Conservation (phyloP, 2,797 vertebrate species). For the Nannoperca obscura region DNA sequence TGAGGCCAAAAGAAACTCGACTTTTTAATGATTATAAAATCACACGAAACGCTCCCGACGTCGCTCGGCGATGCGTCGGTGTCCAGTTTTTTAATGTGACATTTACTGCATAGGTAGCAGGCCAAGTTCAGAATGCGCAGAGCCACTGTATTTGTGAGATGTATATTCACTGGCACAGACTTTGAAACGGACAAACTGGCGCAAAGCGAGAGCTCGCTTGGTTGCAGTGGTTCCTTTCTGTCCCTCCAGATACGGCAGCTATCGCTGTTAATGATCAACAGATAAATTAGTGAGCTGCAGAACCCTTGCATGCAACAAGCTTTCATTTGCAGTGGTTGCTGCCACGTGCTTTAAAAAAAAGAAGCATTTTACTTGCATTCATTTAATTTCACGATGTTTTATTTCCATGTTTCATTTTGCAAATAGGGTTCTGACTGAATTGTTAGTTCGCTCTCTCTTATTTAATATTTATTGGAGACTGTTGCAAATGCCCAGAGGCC, state of each 20-base stretch:
- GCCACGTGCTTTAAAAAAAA: too few species aligned
- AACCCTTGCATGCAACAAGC: background rate
- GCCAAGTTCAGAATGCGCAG: background rate
- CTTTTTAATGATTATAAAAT: background rate
- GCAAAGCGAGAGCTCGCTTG: background rate
- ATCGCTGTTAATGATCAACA: slow-evolving; percentile 42
- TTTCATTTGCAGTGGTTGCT: background rate
- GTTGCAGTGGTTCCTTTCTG: background rate
- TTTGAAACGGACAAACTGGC: background rate
- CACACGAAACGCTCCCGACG: background rate
- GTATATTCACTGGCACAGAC: background rate
- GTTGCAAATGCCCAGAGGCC: slow-evolving; percentile 30
- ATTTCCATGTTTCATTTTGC: background rate
- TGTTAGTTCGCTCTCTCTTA: background rate
- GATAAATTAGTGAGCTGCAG: slow-evolving; percentile 14
- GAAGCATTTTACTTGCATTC: background rate
- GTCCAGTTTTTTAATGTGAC: background rate
- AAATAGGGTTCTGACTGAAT: background rate
- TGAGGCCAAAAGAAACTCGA: background rate
- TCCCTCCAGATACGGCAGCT: slow-evolving; percentile 7
- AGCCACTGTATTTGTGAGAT: background rate
- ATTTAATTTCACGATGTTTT: background rate
- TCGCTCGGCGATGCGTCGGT: slow-evolving; percentile 5
- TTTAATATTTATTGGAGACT: slow-evolving; percentile 1
- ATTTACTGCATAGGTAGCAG: background rate